phyloP scores from a whole-genome alignment of 2,888 invertebrate species.

The Steinernema scapterisci region DNA sequence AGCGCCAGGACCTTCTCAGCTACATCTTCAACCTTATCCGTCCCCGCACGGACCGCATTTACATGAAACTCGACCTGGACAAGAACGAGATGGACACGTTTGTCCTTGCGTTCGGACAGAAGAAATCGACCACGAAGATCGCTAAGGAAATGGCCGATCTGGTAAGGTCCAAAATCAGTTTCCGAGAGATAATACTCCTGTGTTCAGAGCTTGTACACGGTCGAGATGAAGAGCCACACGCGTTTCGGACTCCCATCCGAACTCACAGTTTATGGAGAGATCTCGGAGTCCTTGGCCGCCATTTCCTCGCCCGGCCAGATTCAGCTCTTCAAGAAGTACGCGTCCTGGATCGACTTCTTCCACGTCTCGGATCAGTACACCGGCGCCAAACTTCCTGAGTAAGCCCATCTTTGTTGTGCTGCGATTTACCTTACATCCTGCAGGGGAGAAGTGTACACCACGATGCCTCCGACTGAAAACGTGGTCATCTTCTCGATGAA shows the following conservation, averaged over 20 bases:
- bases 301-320: constrained; percentile 71
- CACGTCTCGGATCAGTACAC: constrained; percentile 94
- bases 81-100: constrained; percentile 90
- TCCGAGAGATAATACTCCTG: too few relatives aligned
- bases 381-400: constrained; percentile 87
- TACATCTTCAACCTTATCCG: constrained; percentile 81
- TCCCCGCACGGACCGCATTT: constrained; percentile 77
- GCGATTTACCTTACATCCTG: constrained; percentile 30
- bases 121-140: constrained; percentile 82
- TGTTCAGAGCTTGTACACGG: constrained; percentile 73
- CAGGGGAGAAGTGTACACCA: constrained; percentile 68
- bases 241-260: constrained; percentile 78
- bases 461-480: constrained; percentile 75
- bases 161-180: too few relatives aligned
- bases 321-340: constrained; percentile 74
- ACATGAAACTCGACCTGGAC: constrained; percentile 70
- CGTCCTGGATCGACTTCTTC: constrained; percentile 86
- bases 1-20: constrained; percentile 92
- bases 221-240: constrained; percentile 81
- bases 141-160: constrained; percentile 92
- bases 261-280: constrained; percentile 80
- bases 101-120: constrained; percentile 87
- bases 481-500: constrained; percentile 83
- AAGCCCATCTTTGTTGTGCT: constrained; percentile 68
- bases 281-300: constrained; percentile 80